These are phyloP conservation scores for Sebastes miniatus DNA, from an alignment of 2,797 vertebrate genomes.

Conservation along the genomic window DNA sequence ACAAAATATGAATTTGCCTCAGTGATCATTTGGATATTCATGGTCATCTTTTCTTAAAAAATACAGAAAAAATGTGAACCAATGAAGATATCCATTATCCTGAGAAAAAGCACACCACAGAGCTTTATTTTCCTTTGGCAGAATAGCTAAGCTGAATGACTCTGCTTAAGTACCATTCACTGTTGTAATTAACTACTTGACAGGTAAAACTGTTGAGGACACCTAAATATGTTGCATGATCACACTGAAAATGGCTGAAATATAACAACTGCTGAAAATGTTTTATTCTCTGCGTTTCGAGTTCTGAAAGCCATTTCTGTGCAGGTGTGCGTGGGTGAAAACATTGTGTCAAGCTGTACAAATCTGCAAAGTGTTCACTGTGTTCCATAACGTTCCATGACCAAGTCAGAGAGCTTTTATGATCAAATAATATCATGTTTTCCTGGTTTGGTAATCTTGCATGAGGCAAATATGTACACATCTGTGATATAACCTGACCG, in stretches of 20 bases:
- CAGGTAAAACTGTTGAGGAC: not conserved
- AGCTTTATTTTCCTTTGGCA: not conserved
- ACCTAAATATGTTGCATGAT: not conserved
- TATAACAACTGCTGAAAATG: not conserved
- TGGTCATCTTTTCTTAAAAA: not conserved
- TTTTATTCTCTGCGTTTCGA: not conserved
- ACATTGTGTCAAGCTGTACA: not conserved
- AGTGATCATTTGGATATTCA: not conserved
- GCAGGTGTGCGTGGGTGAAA: constrained; percentile 35
- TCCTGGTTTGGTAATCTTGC: not conserved
- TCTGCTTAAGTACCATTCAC: not conserved
- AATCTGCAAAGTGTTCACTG: not conserved
- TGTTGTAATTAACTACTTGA: not conserved
- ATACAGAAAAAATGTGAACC: not conserved
- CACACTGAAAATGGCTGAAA: not conserved
- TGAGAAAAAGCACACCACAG: not conserved
- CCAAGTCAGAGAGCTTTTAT: not conserved
- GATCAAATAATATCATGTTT: not conserved
- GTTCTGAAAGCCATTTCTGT: not conserved
- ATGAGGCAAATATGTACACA: not conserved
- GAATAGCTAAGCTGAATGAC: constrained; percentile 1
- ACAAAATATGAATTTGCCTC: not conserved
- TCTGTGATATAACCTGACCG: not conserved
- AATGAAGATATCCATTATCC: constrained; percentile 4
- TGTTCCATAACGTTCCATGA: not conserved